Percentiles rank a stretch among this genome's conserved stretches.
Conservation (phyloP, 2,113 vertebrate species). For the Casuarius casuarius region DNA sequence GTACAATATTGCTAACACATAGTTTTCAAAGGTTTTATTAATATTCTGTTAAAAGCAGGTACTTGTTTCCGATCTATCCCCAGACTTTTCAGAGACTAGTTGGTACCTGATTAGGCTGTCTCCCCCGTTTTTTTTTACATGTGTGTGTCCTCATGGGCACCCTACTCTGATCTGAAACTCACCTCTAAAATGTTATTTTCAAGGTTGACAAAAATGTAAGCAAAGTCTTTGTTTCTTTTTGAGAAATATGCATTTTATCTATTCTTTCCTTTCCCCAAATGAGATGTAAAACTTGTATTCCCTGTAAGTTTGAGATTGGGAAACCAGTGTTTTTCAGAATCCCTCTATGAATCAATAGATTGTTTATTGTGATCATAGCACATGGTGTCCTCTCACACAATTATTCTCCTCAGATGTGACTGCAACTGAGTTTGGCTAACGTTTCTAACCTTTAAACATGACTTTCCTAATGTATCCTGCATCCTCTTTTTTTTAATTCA, state of each 20-base stretch:
- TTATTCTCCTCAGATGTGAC: background rate
- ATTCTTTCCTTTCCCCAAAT: background rate
- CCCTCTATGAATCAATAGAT: background rate
- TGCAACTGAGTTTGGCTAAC: background rate
- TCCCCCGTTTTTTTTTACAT: background rate
- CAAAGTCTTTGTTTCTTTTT: background rate
- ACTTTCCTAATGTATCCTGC: background rate
- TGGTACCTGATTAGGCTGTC: background rate
- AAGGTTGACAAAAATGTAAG: background rate
- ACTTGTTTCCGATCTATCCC: background rate
- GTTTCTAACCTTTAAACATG: background rate
- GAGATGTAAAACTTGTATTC: background rate
- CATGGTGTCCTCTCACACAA: background rate
- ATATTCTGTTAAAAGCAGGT: background rate
- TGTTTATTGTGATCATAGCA: background rate
- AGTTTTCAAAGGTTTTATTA: background rate
- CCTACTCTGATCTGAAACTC: background rate
- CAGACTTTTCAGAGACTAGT: background rate
- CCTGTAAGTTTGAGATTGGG: background rate
- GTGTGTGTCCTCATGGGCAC: background rate
- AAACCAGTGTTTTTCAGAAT: background rate
- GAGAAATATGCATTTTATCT: background rate
- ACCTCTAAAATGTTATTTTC: background rate
- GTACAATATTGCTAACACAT: background rate
- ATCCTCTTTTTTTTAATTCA: background rate